phyloP scores from a whole-genome alignment of 2,888 invertebrate genomes.

The Lasioglossum leucozonium region DNA sequence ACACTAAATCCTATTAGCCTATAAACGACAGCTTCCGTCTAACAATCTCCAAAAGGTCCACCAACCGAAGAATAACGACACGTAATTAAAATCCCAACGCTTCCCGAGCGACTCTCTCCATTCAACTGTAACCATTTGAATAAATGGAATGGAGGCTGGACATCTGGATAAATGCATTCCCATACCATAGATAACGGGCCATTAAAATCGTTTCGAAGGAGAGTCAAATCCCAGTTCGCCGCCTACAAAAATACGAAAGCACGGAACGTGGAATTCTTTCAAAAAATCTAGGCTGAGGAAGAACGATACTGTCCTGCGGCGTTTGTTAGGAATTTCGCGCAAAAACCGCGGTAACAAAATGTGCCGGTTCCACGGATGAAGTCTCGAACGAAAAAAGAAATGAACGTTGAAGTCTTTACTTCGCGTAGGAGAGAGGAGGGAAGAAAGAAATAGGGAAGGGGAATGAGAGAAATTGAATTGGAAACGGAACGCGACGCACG shows the following conservation, averaged over 20 bases:
- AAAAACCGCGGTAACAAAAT: background rate
- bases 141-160: too few relatives aligned
- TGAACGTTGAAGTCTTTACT: too few relatives aligned
- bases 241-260: background rate
- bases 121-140: too few relatives aligned
- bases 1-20: too few relatives aligned
- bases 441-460: background rate
- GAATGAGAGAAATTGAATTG: constrained; percentile 7
- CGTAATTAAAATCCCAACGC: too few relatives aligned
- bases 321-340: background rate
- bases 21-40: too few relatives aligned
- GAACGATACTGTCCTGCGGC: background rate
- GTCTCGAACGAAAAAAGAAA: background rate
- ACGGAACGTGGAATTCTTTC: background rate
- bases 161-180: too few relatives aligned
- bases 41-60: too few relatives aligned
- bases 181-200: background rate
- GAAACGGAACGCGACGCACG: background rate
- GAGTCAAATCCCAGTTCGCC: background rate
- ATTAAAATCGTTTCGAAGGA: background rate
- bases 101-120: too few relatives aligned
- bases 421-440: background rate
- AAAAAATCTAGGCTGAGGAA: background rate
- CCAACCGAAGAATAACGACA: too few relatives aligned
- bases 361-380: background rate